These are phyloP conservation scores for Phenganax subtilis DNA, from an alignment of 92 coral and sea anemone species.

Conservation along the genomic window DNA sequence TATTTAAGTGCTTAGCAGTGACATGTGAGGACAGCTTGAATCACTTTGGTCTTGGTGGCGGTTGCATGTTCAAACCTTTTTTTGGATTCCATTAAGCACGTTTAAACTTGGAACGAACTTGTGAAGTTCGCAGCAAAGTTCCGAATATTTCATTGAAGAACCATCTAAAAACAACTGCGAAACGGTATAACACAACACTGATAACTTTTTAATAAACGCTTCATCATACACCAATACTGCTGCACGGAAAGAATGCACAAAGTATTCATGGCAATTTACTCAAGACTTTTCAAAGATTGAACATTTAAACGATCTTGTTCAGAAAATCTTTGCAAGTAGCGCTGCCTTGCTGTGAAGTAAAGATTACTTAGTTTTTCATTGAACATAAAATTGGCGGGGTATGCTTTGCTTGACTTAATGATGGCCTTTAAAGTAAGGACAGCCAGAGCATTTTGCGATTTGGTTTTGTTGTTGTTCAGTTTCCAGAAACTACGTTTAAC, in stretches of 20 bases:
- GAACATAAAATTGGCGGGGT: not conserved
- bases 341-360: not conserved
- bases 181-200: no score
- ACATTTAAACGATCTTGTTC: not conserved
- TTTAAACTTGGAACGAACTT: no score
- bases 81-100: no score
- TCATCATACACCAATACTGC: no score
- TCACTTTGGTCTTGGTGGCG: not conserved
- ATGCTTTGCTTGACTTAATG: slow-evolving; percentile 2
- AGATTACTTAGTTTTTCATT: not conserved
- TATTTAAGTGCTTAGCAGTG: not conserved
- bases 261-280: no score
- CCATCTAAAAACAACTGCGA: no score
- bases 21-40: not conserved
- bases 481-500: slow-evolving; percentile 6
- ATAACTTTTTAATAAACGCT: no score
- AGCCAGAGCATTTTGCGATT: not conserved
- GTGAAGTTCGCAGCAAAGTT: no score
- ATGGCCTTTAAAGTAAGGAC: not conserved
- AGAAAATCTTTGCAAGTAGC: not conserved
- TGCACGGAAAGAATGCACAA: no score
- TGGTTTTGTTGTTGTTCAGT: slow-evolving; percentile 20
- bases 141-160: no score
- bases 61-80: not conserved
- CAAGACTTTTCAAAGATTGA: no score